These are phyloP conservation scores for Autographa gamma DNA, from an alignment of 2,888 invertebrate genomes.

Conservation along the genomic window DNA sequence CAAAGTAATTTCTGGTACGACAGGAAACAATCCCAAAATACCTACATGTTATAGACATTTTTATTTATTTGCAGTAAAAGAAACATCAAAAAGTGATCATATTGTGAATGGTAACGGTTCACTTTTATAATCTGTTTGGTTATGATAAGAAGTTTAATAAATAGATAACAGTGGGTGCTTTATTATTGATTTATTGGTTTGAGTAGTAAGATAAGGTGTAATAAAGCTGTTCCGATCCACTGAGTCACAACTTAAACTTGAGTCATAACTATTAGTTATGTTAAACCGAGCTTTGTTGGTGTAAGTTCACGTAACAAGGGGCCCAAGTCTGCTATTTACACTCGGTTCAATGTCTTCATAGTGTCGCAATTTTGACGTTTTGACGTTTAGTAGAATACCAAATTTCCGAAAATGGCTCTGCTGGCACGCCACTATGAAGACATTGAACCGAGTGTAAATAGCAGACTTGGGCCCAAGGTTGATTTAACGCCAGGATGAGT, in stretches of 20 bases:
- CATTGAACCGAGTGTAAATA: too few relatives aligned
- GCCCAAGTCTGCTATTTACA: too few relatives aligned
- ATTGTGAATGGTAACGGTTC: neutral
- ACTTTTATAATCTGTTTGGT: neutral
- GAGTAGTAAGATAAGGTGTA: neutral
- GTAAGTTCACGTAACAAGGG: neutral
- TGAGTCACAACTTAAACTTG: slow-evolving; percentile 1
- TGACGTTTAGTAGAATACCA: too few relatives aligned
- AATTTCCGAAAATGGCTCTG: too few relatives aligned
- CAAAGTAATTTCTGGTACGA: neutral
- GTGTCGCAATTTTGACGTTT: too few relatives aligned
- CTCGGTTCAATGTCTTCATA: too few relatives aligned
- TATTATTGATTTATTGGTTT: neutral
- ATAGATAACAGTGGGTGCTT: slow-evolving; percentile 4
- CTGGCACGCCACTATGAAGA: too few relatives aligned
- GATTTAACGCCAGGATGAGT: neutral
- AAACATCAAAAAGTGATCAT: neutral
- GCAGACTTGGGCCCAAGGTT: too few relatives aligned
- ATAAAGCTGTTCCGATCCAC: neutral
- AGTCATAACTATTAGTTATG: slow-evolving; percentile 3
- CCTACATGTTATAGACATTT: neutral
- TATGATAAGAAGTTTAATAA: neutral
- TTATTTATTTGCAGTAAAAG: neutral
- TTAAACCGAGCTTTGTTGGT: neutral
- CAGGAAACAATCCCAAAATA: slow-evolving; percentile 6